A percentile compares a stretch with the other conserved stretches of the same genome.
phyloP scores from a whole-genome alignment of 2,113 vertebrate species.

The Sigmodon hispidus region DNA sequence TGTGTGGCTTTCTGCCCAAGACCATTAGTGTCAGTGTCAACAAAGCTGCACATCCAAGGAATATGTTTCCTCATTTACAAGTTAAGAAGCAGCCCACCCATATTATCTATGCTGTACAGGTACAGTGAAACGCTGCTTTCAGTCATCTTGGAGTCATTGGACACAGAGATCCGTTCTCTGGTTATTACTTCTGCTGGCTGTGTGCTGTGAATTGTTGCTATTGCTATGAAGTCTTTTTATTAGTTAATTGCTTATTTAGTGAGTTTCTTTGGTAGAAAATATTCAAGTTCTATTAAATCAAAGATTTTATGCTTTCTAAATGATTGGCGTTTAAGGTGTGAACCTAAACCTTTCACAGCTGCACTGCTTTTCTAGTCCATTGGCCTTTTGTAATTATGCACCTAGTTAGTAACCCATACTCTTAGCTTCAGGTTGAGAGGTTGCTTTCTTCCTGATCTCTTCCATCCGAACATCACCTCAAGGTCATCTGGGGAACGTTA shows the following conservation, averaged over 20 bases:
- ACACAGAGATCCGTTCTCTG: fast-evolving
- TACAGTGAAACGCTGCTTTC: not conserved
- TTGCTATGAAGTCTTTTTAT: not conserved
- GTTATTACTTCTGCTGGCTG: not conserved
- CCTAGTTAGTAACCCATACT: not conserved
- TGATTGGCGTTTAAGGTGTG: not conserved
- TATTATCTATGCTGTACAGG: not conserved
- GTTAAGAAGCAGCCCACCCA: not conserved
- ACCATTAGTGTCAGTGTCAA: not conserved
- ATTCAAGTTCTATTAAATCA: slow-evolving; percentile 16
- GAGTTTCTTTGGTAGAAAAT: slow-evolving; percentile 6
- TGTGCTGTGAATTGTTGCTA: not conserved
- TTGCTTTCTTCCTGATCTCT: not conserved
- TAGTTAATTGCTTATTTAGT: not conserved
- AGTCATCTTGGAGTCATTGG: not conserved
- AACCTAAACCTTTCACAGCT: not conserved
- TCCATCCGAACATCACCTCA: not conserved
- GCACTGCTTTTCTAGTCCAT: not conserved
- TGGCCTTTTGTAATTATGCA: not conserved
- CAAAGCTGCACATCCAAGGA: not conserved
- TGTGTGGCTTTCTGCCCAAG: not conserved
- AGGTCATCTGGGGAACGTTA: not conserved
- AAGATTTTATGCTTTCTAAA: not conserved
- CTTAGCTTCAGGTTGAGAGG: not conserved
- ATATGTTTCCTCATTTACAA: fast-evolving